phyloP scores from a whole-genome alignment of 2,888 invertebrate species.

The Tipula confusa region DNA sequence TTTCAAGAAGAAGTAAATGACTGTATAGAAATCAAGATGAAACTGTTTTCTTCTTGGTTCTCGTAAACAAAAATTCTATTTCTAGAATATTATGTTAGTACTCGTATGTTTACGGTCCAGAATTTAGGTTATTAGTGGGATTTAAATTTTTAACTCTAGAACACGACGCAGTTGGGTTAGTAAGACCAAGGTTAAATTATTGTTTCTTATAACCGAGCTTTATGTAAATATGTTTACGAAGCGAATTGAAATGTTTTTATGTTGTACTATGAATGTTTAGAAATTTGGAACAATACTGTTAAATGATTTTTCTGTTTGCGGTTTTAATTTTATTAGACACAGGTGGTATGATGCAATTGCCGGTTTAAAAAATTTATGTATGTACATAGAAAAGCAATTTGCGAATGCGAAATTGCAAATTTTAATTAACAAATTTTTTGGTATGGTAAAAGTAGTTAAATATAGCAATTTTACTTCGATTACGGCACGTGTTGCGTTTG shows the following conservation, averaged over 20 bases:
- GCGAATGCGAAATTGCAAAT: background rate
- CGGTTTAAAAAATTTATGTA: background rate
- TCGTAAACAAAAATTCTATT: background rate
- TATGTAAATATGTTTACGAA: background rate
- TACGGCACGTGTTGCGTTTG: background rate
- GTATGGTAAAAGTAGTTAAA: background rate
- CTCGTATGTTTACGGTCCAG: background rate
- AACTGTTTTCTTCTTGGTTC: background rate
- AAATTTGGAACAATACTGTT: conserved; percentile 3
- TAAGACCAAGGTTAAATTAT: background rate
- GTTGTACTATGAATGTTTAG: background rate
- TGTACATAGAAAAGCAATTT: background rate
- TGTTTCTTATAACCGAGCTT: background rate
- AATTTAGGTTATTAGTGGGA: background rate
- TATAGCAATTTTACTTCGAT: background rate
- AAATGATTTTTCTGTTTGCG: background rate
- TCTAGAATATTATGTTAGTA: background rate
- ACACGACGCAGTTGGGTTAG: background rate
- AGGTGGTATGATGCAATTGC: conserved; percentile 12
- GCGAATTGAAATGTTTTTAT: background rate
- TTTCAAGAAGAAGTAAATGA: background rate
- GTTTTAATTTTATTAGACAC: conserved; percentile 12
- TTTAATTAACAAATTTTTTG: background rate
- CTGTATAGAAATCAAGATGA: background rate
- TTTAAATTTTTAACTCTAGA: background rate